Conservation (phyloP, 2,888 invertebrate genomes). For the Thera obeliscata region DNA sequence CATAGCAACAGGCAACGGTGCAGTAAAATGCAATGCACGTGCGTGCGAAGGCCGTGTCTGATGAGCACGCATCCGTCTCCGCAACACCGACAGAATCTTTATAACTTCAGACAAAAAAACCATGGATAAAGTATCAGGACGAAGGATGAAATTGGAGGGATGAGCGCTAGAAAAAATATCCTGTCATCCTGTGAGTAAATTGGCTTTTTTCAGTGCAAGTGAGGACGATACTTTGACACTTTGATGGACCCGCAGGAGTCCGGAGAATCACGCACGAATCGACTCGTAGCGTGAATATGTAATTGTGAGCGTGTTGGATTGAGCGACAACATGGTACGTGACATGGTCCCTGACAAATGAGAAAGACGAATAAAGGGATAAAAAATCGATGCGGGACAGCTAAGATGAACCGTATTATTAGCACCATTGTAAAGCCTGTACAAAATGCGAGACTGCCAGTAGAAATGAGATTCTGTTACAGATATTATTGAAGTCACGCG, state of each 20-base stretch:
- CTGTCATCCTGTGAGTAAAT: slow-evolving; percentile 57
- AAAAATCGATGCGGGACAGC: neutral
- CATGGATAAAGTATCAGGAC: slow-evolving; percentile 40
- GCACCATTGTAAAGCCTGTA: neutral
- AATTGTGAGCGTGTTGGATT: slow-evolving; percentile 51
- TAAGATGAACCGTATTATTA: neutral
- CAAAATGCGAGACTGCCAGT: neutral
- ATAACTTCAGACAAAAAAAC: slow-evolving; percentile 58
- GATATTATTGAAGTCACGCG: slow-evolving; percentile 1
- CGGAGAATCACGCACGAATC: slow-evolving; percentile 56
- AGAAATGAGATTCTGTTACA: neutral
- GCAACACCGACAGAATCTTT: slow-evolving; percentile 65
- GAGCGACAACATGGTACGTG: slow-evolving; percentile 21
- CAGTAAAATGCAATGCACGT: slow-evolving; percentile 66
- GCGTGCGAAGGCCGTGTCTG: slow-evolving; percentile 63
- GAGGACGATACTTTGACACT: slow-evolving; percentile 52
- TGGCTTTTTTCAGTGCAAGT: slow-evolving; percentile 54
- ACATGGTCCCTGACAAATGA: slow-evolving; percentile 23
- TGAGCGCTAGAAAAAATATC: slow-evolving; percentile 54
- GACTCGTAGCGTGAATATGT: slow-evolving; percentile 57
- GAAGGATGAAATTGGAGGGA: slow-evolving; percentile 52
- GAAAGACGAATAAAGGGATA: neutral
- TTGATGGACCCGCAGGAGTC: slow-evolving; percentile 58
- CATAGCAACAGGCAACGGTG: slow-evolving; percentile 56
- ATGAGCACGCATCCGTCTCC: slow-evolving; percentile 60